phyloP scores from a whole-genome alignment of 1,140 invertebrate genomes.

The Pantala flavescens region DNA sequence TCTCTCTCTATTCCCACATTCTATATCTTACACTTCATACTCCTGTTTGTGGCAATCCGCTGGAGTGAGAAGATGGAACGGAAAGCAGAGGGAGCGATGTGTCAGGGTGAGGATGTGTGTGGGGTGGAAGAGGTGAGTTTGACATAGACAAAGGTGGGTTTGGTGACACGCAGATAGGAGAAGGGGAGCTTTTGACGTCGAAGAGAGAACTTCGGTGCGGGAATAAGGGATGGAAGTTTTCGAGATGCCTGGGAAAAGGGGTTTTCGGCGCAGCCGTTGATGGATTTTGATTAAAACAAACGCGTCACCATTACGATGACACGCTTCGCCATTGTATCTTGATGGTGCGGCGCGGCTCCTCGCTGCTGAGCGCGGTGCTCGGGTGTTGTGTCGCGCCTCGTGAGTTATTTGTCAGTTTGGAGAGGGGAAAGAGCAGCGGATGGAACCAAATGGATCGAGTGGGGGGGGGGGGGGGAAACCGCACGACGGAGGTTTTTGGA shows the following conservation, averaged over 20 bases:
- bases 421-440: background rate
- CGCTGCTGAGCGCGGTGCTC: background rate
- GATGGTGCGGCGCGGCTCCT: background rate
- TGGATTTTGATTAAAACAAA: conserved; percentile 10
- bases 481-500: conserved; percentile 2
- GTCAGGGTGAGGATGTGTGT: background rate
- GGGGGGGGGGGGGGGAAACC: background rate
- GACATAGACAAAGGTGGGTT: conserved; percentile 4
- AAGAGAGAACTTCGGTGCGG: background rate
- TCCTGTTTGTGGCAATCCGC: too few species aligned
- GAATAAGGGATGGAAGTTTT: background rate
- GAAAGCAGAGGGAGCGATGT: background rate
- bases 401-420: background rate
- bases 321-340: background rate
- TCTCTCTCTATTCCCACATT: too few species aligned
- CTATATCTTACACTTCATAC: too few species aligned
- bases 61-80: background rate
- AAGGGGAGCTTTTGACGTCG: background rate
- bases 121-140: background rate
- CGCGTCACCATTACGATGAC: conserved; percentile 7
- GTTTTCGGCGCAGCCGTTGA: background rate
- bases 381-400: background rate
- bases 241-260: conserved; percentile 6
- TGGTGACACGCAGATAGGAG: background rate
- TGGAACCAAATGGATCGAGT: background rate